Base-by-base conservation (phyloP, 2,797 vertebrate genomes). In the Danio aesculapii region DNA sequence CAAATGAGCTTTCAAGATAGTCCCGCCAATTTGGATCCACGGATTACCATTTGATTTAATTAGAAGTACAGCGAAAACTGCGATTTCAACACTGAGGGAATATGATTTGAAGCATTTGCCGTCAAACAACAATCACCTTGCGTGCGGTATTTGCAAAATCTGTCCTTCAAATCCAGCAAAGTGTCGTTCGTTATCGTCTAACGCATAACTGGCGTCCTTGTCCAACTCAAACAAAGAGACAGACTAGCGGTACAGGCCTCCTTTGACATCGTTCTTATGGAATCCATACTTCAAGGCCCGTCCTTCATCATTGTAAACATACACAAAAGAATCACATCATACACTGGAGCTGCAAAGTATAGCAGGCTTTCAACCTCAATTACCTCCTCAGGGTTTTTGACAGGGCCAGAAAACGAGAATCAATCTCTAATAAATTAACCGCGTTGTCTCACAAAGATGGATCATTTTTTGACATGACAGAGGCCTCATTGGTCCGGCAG, bases 331-430 rank as follows among this genome's bases (percentile, higher is more conserved):
- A 81, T 61, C 79, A 39, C 68, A 81, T 74, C 78, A 77, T 84
- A 86, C 80, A 77, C 57, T 50, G 79, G 43, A 74, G 71, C 62
- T 52, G 41, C 16, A 71, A 80, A 83, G 83, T 80, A 84, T 75
- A 64, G 82, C 84, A 78, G 74, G 77, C 81, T 88, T 88, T 89
- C 88, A 88, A 85, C 84, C 86, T 86, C 86, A 88, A 88, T 88
- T 89, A 88, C 85, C 85, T 82, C 80, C 73, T 63, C 76, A 64
- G 78, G 67, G 77, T 84, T 87, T 81, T 16, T 82, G 81, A 85
- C 79, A 81, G 81, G 68, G 19, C n/a, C 46, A 66, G 68, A 79
- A n/a, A 63, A 73, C 52, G 71, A 84, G 86, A 84, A 90, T 89
- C 88, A 86, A 89, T 90, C 80, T 80, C 68, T 73, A 75, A 86